Base-by-base conservation (phyloP, 2,113 vertebrate species). In the Cyprinodon tularosa region DNA sequence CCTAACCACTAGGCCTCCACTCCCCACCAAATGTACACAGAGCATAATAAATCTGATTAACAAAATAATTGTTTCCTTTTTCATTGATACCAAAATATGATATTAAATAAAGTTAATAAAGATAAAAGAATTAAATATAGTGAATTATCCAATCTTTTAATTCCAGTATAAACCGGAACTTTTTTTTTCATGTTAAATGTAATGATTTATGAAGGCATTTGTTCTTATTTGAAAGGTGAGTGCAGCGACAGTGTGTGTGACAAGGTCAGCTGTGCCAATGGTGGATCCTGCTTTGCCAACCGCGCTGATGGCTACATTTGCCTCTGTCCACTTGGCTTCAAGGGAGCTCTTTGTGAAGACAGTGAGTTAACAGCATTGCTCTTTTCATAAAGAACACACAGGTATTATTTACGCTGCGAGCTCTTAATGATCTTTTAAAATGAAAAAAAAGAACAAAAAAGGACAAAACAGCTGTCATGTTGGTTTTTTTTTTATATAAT, bases 291-390 rank as follows among this genome's bases (percentile, higher is more conserved):
- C 88, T 94, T 90, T 17, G 93, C 93, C 0, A 94, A 82, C 90
- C 95, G 93, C 3, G 97, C 96, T 0, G 97, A 99, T 62, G 92
- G 93, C 14, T 98, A 95, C 85, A 95, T 98, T 79, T 99, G 98
- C 72, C 95, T 99, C 73, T 99, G 97, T 77, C 96, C 96, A 2
- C 95, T 98, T 1, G 97, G 97, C 65, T 99, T 96, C 94, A 95
- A 91, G 88, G 98, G 97, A 22, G 87, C 91, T 7, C 95, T 97
- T 38, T 99, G 97, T 0, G 96, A 98, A 85, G 95, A 97, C 61
- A 96, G 98, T 99, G 90, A 96, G 96, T 91, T 71, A 39, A 68
- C 29, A 45, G 1, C 40, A 22, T 60, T 42, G 72, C 15, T 10
- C 38, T 39, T 47, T 14, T 1, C 45, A 47, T 20, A 13, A 12